A percentile compares a stretch with the other conserved stretches of the same genome.
phyloP scores from a whole-genome alignment of 2,797 vertebrate genomes.

The Dryobates pubescens region DNA sequence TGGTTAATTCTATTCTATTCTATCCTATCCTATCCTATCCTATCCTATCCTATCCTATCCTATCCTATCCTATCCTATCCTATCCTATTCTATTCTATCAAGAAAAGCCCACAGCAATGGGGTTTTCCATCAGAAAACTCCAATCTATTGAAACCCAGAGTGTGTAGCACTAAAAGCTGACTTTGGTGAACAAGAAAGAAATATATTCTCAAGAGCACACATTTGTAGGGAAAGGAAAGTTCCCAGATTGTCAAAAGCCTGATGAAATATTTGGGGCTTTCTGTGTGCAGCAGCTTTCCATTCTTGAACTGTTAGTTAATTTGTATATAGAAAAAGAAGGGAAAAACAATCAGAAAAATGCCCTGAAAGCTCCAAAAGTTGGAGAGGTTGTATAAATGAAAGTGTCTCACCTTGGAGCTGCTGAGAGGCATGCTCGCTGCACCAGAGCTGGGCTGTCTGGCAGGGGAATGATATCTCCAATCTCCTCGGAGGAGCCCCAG shows the following conservation, averaged over 20 bases:
- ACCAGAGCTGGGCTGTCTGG: not conserved
- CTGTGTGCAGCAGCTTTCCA: not conserved
- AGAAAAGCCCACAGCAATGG: not conserved
- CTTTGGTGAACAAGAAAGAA: not conserved
- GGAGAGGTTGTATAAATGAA: not conserved
- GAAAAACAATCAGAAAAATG: too few relatives aligned
- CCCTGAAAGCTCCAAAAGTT: not conserved
- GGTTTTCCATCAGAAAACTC: not conserved
- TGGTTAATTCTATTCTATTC: too few relatives aligned
- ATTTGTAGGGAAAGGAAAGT: not conserved
- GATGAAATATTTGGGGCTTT: not conserved
- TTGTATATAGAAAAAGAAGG: not conserved
- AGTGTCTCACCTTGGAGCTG: not conserved
- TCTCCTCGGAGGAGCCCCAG: accelerated
- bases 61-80: too few relatives aligned
- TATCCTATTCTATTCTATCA: not conserved
- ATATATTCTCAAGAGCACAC: not conserved
- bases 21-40: too few relatives aligned
- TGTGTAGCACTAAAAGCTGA: not conserved
- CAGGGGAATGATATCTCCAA: not conserved
- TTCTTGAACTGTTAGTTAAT: constrained; percentile 22
- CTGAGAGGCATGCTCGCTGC: not conserved
- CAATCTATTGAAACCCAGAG: not conserved
- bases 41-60: too few relatives aligned
- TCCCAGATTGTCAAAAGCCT: not conserved